Conservation (phyloP, 2,797 vertebrate species). For the Sebastes alutus region DNA sequence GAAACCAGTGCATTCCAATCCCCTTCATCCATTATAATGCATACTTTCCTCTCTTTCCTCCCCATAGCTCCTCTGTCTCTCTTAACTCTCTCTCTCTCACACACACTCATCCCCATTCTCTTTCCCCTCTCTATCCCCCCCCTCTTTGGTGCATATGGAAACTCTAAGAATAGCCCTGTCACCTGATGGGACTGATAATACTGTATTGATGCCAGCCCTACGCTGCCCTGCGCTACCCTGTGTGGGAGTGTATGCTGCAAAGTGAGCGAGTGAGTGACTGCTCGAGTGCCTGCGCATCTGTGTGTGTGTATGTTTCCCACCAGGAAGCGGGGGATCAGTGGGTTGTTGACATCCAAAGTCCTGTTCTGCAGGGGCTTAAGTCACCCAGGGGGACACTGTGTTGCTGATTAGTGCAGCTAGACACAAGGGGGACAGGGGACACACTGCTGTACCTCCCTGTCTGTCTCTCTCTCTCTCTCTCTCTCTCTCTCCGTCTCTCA, state of each 20-base stretch:
- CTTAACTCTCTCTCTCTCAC: background rate
- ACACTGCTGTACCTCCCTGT: background rate
- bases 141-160: conserved; percentile 64
- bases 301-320: background rate
- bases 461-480: background rate
- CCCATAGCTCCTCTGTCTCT: background rate
- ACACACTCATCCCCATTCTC: background rate
- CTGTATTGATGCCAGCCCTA: conserved; percentile 72
- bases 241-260: conserved; percentile 42
- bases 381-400: conserved; percentile 46
- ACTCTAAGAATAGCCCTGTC: conserved; percentile 82
- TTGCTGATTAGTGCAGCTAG: conserved; percentile 52
- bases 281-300: conserved; percentile 29
- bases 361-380: conserved; percentile 57
- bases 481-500: background rate
- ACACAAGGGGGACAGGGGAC: conserved; percentile 22
- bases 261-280: conserved; percentile 35
- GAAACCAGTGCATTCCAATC: background rate
- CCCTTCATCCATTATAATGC: background rate
- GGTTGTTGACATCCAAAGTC: conserved; percentile 59
- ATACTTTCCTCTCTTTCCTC: background rate
- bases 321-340: conserved; percentile 40
- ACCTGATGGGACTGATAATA: conserved; percentile 78
- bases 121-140: conserved; percentile 4
- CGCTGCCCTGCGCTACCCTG: conserved; percentile 26